phyloP scores from a whole-genome alignment of 2,113 vertebrate genomes.

The Poeciliopsis retropinna region DNA sequence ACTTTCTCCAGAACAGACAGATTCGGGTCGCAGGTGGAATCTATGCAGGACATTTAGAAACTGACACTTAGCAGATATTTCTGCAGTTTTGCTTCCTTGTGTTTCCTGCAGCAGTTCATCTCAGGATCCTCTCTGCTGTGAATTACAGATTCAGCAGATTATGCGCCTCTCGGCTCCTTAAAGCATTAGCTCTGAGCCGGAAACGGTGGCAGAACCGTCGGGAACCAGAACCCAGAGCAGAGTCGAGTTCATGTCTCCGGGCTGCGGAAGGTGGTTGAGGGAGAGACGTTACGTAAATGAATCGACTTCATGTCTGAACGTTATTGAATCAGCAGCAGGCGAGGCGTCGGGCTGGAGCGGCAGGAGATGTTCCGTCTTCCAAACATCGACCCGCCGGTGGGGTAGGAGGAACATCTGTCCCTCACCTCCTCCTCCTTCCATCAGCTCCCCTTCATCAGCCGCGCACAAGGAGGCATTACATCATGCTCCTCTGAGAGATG shows the following conservation, averaged over 20 bases:
- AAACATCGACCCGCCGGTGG: background rate
- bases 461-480: constrained; percentile 58
- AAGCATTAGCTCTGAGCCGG: background rate
- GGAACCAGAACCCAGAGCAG: background rate
- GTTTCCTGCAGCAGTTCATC: background rate
- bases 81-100: background rate
- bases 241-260: background rate
- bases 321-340: background rate
- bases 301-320: background rate
- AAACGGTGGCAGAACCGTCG: background rate
- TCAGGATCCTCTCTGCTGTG: too few relatives aligned
- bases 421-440: constrained; percentile 2
- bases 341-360: background rate
- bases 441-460: constrained; percentile 2
- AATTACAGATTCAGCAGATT: background rate
- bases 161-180: background rate
- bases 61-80: background rate
- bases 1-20: background rate
- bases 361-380: background rate
- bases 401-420: background rate
- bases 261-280: background rate
- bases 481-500: constrained; percentile 66
- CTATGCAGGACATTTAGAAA: background rate
- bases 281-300: background rate
- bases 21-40: background rate